These are phyloP conservation scores for Drosophila kuntzei DNA, from an alignment of 2,888 invertebrate species.

Conservation along the genomic window DNA sequence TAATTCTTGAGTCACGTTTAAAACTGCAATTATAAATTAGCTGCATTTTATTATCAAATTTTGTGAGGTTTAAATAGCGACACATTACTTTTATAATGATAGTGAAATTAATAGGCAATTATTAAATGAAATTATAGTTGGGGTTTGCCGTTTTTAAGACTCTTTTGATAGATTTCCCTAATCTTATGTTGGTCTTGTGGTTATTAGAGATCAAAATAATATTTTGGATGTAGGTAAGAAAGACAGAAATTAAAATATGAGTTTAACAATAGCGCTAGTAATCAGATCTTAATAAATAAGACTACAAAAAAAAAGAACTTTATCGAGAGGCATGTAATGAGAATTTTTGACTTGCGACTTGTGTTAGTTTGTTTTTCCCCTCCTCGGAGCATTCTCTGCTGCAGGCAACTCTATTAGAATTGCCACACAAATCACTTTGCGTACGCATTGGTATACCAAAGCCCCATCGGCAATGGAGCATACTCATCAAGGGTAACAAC, in stretches of 20 bases:
- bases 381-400: too few relatives aligned
- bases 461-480: conserved; percentile 51
- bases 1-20: conserved; percentile 1
- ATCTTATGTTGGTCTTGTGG: too few relatives aligned
- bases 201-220: too few relatives aligned
- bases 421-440: conserved; percentile 40
- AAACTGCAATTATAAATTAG: conserved; percentile 63
- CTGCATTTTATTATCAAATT: conserved; percentile 29
- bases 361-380: neutral
- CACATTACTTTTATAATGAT: neutral
- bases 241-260: too few relatives aligned
- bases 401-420: conserved; percentile 56
- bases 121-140: too few relatives aligned
- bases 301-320: neutral
- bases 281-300: neutral
- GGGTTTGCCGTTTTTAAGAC: too few relatives aligned
- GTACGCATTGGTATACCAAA: conserved; percentile 43
- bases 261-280: too few relatives aligned
- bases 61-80: neutral
- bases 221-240: too few relatives aligned
- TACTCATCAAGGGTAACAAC: conserved; percentile 52
- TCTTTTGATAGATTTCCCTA: too few relatives aligned
- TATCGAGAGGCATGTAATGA: neutral
- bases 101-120: neutral
- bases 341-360: conserved; percentile 1